phyloP scores from a whole-genome alignment of 1,140 invertebrate genomes.

The Papilio helenus region DNA sequence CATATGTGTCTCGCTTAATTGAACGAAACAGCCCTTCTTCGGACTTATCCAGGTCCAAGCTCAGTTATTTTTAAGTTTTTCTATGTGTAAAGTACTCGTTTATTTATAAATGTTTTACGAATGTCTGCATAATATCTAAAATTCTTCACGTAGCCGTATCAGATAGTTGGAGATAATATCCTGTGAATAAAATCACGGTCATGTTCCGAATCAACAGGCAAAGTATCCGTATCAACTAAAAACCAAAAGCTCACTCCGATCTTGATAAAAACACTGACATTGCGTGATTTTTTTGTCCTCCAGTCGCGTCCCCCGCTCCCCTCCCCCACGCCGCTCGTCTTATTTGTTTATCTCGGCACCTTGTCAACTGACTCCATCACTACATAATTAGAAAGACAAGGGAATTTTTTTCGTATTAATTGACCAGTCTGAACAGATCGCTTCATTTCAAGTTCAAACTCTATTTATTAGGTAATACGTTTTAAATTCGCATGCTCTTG shows the following conservation, averaged over 20 bases:
- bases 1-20: too few species aligned
- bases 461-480: constrained; percentile 12
- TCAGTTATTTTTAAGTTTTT: too few species aligned
- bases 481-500: constrained; percentile 32
- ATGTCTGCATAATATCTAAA: too few species aligned
- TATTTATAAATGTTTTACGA: too few species aligned
- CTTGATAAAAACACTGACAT: constrained; percentile 59
- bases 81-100: too few species aligned
- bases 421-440: constrained; percentile 47
- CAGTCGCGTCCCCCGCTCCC: constrained; percentile 45
- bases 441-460: constrained; percentile 32
- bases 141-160: too few species aligned
- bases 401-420: constrained; percentile 68
- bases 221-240: constrained; percentile 25
- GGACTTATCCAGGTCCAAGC: too few species aligned
- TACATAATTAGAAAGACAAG: constrained; percentile 72
- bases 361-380: constrained; percentile 70
- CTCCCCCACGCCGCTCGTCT: constrained; percentile 58
- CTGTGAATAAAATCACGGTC: not conserved
- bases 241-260: constrained; percentile 47
- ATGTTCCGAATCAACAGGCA: not conserved
- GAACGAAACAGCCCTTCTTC: too few species aligned
- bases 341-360: constrained; percentile 70
- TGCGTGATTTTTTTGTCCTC: constrained; percentile 53
- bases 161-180: not conserved